These are phyloP conservation scores for Tachycineta bicolor DNA, from an alignment of 2,113 vertebrate genomes.

Conservation along the genomic window DNA sequence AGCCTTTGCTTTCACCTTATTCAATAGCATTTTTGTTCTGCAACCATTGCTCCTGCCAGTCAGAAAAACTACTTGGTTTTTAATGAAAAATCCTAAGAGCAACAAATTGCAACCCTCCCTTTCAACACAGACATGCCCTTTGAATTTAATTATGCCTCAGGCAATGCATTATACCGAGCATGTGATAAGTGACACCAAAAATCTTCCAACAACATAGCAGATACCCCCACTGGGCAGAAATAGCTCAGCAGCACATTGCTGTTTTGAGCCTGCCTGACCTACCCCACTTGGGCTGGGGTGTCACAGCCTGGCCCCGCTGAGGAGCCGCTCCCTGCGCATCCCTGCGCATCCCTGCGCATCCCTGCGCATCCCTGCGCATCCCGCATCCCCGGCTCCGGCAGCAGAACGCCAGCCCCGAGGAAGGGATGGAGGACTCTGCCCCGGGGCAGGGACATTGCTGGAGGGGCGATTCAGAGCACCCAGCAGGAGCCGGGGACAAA, in stretches of 20 bases:
- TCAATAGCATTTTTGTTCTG: slow-evolving; percentile 22
- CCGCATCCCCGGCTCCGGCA: rapidly evolving
- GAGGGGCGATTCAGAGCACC: not conserved
- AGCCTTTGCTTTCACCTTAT: not conserved
- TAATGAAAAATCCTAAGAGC: slow-evolving; percentile 48
- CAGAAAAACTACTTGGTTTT: slow-evolving; percentile 11
- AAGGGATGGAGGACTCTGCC: not conserved
- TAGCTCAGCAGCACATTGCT: not conserved
- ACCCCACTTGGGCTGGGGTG: not conserved
- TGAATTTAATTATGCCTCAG: slow-evolving; percentile 56
- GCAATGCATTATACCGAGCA: slow-evolving; percentile 11
- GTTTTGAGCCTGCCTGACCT: not conserved
- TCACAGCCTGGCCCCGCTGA: rapidly evolving
- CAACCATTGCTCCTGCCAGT: slow-evolving; percentile 17
- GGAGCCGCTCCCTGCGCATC: not conserved
- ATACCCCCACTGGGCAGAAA: not conserved
- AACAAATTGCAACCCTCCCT: slow-evolving; percentile 45
- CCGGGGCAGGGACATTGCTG: not conserved
- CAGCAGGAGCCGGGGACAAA: not conserved
- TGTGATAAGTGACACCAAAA: slow-evolving; percentile 36
- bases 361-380: rapidly evolving
- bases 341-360: too few relatives aligned
- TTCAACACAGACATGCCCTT: slow-evolving; percentile 40
- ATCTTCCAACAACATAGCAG: not conserved
- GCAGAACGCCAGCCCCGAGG: not conserved